A percentile compares a stretch with the other conserved stretches of the same genome.
Conservation (phyloP, 2,888 invertebrate species). For the Mimachlamys varia region DNA sequence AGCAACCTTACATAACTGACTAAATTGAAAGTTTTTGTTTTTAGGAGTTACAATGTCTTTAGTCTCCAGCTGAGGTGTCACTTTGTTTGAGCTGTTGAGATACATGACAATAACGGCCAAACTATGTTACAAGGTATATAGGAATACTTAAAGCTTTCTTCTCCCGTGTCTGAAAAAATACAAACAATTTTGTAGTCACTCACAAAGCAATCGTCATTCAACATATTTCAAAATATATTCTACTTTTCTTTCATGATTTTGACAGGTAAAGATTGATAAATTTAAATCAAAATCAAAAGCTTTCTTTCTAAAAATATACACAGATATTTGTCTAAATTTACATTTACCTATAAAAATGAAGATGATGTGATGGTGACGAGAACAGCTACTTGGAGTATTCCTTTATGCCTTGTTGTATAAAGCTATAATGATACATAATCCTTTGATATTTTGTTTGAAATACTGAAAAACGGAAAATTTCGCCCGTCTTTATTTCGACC, state of each 20-base stretch:
- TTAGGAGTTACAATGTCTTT: too few species aligned
- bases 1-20: too few species aligned
- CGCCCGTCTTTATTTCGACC: too few species aligned
- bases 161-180: not conserved
- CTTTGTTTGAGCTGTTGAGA: not conserved
- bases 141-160: conserved; percentile 20
- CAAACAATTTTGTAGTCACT: not conserved
- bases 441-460: too few species aligned
- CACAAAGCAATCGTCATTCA: too few species aligned
- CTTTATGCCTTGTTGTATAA: conserved; percentile 17
- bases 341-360: not conserved
- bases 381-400: not conserved
- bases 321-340: not conserved
- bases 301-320: too few species aligned
- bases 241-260: too few species aligned
- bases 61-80: not conserved
- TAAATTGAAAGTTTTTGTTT: too few species aligned
- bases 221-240: too few species aligned
- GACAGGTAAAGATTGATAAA: too few species aligned
- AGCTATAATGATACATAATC: not conserved
- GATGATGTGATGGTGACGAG: not conserved
- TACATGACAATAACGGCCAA: not conserved
- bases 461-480: too few species aligned
- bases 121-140: not conserved
- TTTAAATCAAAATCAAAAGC: too few species aligned